These are phyloP conservation scores for Acrocephalus scirpaceus DNA, from an alignment of 2,797 vertebrate species.

Conservation along the genomic window DNA sequence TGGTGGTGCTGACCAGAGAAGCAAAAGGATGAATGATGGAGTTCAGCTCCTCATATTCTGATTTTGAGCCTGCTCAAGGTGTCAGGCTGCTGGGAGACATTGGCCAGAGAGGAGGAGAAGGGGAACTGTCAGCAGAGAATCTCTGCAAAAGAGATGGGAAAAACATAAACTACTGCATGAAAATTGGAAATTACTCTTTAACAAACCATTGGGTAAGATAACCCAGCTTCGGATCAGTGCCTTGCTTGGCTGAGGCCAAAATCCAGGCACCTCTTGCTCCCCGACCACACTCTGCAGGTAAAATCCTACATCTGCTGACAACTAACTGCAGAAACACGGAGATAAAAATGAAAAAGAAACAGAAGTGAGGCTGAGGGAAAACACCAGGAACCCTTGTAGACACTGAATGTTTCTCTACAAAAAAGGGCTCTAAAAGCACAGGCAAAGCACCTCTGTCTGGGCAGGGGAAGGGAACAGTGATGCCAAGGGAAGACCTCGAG, in stretches of 20 bases:
- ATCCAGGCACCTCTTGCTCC: neutral
- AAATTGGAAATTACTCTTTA: neutral
- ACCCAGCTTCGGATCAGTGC: neutral
- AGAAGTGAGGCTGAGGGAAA: neutral
- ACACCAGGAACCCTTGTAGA: neutral
- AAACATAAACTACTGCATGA: neutral
- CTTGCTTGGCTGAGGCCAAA: neutral
- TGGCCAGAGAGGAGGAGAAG: neutral
- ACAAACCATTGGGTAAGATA: neutral
- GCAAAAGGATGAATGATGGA: neutral
- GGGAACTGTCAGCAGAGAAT: neutral
- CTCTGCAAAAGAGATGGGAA: neutral
- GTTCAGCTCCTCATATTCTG: neutral
- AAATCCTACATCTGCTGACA: neutral
- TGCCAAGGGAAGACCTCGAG: neutral
- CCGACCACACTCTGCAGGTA: neutral
- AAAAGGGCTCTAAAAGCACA: neutral
- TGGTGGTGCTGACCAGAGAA: neutral
- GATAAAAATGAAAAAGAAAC: neutral
- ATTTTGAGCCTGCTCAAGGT: neutral
- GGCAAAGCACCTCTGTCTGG: rapidly evolving
- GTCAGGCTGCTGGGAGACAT: neutral
- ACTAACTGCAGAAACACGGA: neutral
- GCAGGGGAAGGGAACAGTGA: neutral
- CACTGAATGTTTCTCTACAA: neutral